phyloP scores from a whole-genome alignment of 2,888 invertebrate species.

The Anthoptus insignis region DNA sequence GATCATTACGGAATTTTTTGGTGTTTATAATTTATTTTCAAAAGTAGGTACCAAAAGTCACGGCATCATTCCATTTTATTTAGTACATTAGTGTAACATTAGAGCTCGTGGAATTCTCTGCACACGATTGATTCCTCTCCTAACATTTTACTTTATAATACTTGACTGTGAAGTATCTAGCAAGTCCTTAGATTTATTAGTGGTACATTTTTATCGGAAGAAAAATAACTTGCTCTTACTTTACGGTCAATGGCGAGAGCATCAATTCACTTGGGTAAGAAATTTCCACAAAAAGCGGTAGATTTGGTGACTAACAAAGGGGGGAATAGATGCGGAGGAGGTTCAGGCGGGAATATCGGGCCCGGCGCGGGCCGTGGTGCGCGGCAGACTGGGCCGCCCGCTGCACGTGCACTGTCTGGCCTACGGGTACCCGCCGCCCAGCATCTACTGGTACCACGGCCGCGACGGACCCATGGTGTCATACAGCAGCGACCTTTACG shows the following conservation, averaged over 20 bases:
- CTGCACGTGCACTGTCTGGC: conserved; percentile 93
- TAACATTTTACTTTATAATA: not conserved
- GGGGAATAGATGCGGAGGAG: conserved; percentile 86
- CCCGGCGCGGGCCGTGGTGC: conserved; percentile 87
- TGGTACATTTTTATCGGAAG: too few relatives aligned
- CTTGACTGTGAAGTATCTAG: conserved; percentile 5
- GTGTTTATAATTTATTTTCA: not conserved
- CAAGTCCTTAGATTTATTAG: too few relatives aligned
- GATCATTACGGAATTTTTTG: too few relatives aligned
- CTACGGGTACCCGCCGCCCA: conserved; percentile 93
- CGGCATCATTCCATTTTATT: conserved; percentile 46
- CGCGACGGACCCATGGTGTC: conserved; percentile 91
- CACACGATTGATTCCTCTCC: conserved; percentile 18
- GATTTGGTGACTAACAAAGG: conserved; percentile 60
- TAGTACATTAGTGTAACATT: conserved; percentile 54
- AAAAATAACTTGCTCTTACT: not conserved
- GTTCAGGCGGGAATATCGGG: conserved; percentile 89
- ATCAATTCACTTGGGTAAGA: conserved; percentile 7
- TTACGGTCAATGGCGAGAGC: not conserved
- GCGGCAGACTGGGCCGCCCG: conserved; percentile 91
- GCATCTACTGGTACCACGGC: conserved; percentile 95
- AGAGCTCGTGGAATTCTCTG: conserved; percentile 48
- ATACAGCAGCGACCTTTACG: conserved; percentile 88
- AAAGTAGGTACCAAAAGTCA: conserved; percentile 31
- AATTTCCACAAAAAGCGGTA: conserved; percentile 55